Conservation (phyloP, 2,888 invertebrate species). For the Chymomyza fuscimana region DNA sequence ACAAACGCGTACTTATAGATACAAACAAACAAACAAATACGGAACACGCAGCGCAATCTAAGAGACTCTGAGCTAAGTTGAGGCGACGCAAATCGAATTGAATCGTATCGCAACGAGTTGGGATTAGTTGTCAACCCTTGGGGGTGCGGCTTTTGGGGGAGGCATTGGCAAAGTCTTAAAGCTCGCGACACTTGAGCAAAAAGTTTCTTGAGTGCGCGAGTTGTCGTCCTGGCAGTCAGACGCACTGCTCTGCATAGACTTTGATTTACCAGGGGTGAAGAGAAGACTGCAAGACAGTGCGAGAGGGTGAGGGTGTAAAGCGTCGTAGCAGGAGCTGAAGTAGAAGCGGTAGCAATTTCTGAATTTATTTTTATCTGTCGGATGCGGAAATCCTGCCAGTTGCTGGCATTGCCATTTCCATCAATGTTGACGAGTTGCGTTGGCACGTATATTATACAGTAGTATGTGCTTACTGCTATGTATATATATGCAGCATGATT, state of each 20-base stretch:
- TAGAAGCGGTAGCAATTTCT: constrained; percentile 70
- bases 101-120: constrained; percentile 46
- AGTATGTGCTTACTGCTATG: not conserved
- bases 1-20: not conserved
- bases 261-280: not conserved
- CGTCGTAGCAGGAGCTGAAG: not conserved
- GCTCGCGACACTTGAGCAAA: constrained; percentile 58
- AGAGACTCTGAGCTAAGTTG: constrained; percentile 47
- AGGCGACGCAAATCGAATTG: constrained; percentile 69
- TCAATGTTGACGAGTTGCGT: constrained; percentile 24
- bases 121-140: constrained; percentile 32
- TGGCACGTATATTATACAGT: not conserved
- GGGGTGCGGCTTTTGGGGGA: not conserved
- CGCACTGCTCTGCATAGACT: not conserved
- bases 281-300: not conserved
- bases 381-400: constrained; percentile 65
- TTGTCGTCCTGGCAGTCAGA: constrained; percentile 19
- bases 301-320: constrained; percentile 16
- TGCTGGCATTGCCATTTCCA: constrained; percentile 28
- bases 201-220: constrained; percentile 43
- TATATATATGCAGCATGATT: not conserved
- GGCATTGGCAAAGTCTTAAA: constrained; percentile 27
- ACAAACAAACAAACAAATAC: constrained; percentile 26
- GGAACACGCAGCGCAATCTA: constrained; percentile 50
- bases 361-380: constrained; percentile 73